Evolutionary conservation across 2,888 invertebrate species (phyloP), one percentile per base, ranked within the genome.

Genomic region (Tuberolachnus salignus): DNA sequence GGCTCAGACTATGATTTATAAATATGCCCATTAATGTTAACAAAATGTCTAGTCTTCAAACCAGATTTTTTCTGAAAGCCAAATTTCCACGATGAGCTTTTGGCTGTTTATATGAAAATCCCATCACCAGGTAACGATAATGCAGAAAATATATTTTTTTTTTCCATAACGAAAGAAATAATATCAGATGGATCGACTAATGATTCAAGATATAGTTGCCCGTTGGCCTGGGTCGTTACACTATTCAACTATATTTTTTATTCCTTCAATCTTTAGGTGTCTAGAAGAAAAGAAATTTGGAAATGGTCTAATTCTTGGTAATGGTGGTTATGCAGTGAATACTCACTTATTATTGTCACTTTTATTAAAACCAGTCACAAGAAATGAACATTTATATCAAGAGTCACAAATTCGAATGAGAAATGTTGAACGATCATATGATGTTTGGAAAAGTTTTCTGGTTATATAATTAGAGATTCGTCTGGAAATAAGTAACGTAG

Each of bases 361-460:
- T 44, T 44, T 44, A 44, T 44, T 44, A 44, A 44, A 44, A 8
- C 44, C 44, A 8, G 10, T 44, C 10, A 44, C 10, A 44, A 44
- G 44, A 44, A 10, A 4, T 44, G 44, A 44, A 44, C 44, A 44
- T 8, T 44, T 44, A 44, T 44, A 44, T 80, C 85, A 85, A 64
- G 82, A 83, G 64, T 82, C 84, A 8, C 84, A 84, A 49, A 84
- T 84, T n/a, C 80, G 83, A 63, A 84, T 84, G 10, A 80, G 85
- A 64, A 84, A 84, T 81, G 66, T 82, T 21, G 84, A 85, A 82
- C 80, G 84, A 11, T 59, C 72, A 11, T 82, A 82, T 80, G 83
- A 83, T 1, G 81, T 83, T 14, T 82, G 81, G 82, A 83, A 84
- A 57, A n/a, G n/a, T n/a, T n/a, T n/a, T n/a, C n/a, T n/a, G n/a